These are phyloP conservation scores for Leuciscus idus DNA, from an alignment of 2,113 vertebrate species.

Conservation along the genomic window DNA sequence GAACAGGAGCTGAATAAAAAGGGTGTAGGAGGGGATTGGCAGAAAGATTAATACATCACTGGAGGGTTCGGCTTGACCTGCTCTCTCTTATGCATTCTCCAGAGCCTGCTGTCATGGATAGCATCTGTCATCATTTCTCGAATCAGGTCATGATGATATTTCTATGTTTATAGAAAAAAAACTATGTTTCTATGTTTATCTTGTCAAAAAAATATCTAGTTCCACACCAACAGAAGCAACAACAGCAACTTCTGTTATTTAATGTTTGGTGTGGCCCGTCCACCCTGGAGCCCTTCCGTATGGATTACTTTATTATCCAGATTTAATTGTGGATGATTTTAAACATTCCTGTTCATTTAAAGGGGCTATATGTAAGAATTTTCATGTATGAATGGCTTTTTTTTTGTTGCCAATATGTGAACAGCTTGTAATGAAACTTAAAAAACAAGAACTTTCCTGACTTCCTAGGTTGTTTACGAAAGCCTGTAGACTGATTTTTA, in stretches of 20 bases:
- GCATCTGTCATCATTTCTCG: slow-evolving; percentile 25
- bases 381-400: too few relatives aligned
- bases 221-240: background rate
- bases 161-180: slow-evolving; percentile 21
- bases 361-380: too few relatives aligned
- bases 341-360: background rate
- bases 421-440: too few relatives aligned
- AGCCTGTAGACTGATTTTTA: too few relatives aligned
- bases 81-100: slow-evolving; percentile 34
- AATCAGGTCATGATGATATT: slow-evolving; percentile 30
- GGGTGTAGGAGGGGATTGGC: slow-evolving; percentile 41
- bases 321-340: background rate
- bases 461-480: too few relatives aligned
- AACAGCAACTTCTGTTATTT: background rate
- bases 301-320: background rate
- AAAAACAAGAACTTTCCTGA: too few relatives aligned
- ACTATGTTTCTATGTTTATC: slow-evolving; percentile 23
- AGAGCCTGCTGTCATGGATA: slow-evolving; percentile 17
- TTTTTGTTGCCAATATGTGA: too few relatives aligned
- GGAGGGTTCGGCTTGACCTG: slow-evolving; percentile 13
- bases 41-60: slow-evolving; percentile 28
- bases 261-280: background rate
- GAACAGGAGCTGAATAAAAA: slow-evolving; percentile 33
- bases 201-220: slow-evolving; percentile 31
- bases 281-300: background rate